Evolutionary conservation across 2,113 vertebrate species (phyloP).

Genomic region (Corapipo altera): DNA sequence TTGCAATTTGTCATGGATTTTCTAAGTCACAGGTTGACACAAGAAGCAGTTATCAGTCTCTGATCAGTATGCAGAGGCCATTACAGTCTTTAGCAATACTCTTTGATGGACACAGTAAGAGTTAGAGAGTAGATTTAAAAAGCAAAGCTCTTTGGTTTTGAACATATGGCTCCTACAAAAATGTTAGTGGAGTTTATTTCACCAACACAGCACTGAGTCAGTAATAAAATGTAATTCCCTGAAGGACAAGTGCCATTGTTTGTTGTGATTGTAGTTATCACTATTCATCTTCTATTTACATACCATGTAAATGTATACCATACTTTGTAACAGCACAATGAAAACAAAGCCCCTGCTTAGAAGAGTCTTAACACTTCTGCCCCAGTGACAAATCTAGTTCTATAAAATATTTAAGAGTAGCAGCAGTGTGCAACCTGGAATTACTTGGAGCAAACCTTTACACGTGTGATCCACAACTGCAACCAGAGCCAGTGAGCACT

Average conservation of each 20-base stretch:
- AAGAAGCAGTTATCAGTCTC: background rate
- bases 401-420: background rate
- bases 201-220: background rate
- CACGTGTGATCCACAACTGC: background rate
- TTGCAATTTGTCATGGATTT: background rate
- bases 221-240: background rate
- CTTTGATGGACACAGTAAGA: background rate
- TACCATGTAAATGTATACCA: background rate
- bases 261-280: constrained; percentile 23
- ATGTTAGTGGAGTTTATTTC: background rate
- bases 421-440: background rate
- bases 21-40: background rate
- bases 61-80: background rate
- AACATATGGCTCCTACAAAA: constrained; percentile 7
- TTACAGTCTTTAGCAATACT: background rate
- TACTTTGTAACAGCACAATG: background rate
- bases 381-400: background rate
- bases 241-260: constrained; percentile 21
- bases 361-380: background rate
- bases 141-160: background rate
- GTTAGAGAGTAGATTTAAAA: background rate
- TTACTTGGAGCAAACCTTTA: background rate
- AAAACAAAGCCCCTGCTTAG: constrained; percentile 18
- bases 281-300: constrained; percentile 25
- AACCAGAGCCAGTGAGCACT: background rate